These are phyloP conservation scores for Drosophila novamexicana DNA, from an alignment of 1,140 invertebrate species.

Conservation along the genomic window DNA sequence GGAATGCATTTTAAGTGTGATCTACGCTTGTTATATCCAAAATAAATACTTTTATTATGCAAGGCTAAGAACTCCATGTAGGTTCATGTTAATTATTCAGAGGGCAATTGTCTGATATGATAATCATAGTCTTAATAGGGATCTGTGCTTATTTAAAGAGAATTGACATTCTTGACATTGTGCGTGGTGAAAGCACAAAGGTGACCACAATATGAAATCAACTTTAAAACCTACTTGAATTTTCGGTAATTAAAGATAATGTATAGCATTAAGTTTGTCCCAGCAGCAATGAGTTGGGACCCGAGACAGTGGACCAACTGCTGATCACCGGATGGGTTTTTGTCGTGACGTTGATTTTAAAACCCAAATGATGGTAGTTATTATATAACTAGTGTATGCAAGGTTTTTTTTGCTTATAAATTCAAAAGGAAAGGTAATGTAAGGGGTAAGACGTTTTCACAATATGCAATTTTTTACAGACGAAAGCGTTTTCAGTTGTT, in stretches of 20 bases:
- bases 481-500: no score
- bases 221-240: conserved; percentile 16
- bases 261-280: conserved; percentile 17
- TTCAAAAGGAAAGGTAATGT: neutral
- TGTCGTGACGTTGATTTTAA: conserved; percentile 21
- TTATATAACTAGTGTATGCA: conserved; percentile 15
- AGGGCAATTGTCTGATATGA: conserved; percentile 5
- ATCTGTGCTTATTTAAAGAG: conserved; percentile 1
- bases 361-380: conserved; percentile 13
- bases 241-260: conserved; percentile 27
- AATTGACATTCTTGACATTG: conserved; percentile 9
- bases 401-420: neutral
- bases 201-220: neutral
- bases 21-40: no score
- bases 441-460: no score
- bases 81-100: no score
- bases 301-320: neutral
- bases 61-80: no score
- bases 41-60: no score
- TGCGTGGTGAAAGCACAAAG: conserved; percentile 24
- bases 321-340: conserved; percentile 17
- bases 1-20: no score
- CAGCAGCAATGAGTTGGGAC: conserved; percentile 7
- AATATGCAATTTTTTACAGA: neutral
- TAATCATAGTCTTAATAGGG: neutral